These are phyloP conservation scores for Spizaetus ornatus DNA, from an alignment of 2,113 vertebrate genomes.

Conservation along the genomic window DNA sequence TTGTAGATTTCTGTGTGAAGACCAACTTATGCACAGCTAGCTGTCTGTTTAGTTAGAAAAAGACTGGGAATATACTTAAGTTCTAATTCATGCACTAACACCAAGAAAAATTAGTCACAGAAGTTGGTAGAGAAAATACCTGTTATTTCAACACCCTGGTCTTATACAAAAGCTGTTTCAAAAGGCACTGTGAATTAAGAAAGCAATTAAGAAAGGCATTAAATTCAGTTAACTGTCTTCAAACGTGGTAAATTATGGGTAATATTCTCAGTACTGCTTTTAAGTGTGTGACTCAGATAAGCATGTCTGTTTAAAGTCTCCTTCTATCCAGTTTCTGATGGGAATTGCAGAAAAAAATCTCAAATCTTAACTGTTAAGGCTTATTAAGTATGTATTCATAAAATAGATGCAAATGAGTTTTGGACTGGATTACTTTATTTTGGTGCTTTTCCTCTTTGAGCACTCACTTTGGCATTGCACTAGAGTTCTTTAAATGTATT, in stretches of 20 bases:
- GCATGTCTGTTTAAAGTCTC: background rate
- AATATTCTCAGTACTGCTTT: background rate
- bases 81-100: conserved; percentile 10
- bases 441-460: background rate
- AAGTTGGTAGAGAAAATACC: conserved; percentile 5
- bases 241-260: background rate
- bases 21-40: background rate
- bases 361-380: background rate
- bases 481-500: background rate
- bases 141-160: background rate
- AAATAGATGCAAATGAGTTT: background rate
- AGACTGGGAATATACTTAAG: background rate
- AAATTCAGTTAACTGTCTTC: background rate
- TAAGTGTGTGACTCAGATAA: background rate
- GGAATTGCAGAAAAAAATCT: background rate
- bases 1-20: conserved; percentile 16
- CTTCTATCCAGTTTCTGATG: background rate
- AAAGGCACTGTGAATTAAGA: background rate
- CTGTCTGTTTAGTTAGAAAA: conserved; percentile 16
- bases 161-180: background rate
- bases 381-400: background rate
- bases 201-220: background rate
- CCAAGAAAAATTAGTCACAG: background rate
- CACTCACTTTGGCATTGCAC: background rate
- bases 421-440: background rate